Conservation (phyloP, 2,888 invertebrate species). For the Parascotia fuliginaria region DNA sequence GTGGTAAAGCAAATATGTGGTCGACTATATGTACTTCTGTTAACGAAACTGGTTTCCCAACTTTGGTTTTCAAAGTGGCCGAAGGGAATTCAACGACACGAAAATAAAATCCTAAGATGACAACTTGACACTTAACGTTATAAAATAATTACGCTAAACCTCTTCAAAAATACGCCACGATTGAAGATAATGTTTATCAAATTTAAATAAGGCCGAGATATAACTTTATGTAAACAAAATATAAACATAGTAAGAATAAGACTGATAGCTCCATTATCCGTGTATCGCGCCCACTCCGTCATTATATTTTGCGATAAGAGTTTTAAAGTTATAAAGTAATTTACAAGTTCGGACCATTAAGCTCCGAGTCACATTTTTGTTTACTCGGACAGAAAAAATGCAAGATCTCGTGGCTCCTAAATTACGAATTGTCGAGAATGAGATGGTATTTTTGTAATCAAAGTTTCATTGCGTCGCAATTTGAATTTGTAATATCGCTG, state of each 20-base stretch:
- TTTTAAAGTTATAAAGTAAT: constrained; percentile 29
- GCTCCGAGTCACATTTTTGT: constrained; percentile 23
- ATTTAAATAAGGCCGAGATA: neutral
- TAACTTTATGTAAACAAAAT: neutral
- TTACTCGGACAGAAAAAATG: constrained; percentile 21
- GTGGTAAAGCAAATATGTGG: too few relatives aligned
- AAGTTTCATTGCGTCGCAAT: constrained; percentile 60
- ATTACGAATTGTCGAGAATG: constrained; percentile 33
- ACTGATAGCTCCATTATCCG: constrained; percentile 8
- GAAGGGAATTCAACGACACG: too few relatives aligned
- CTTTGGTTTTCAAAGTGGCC: too few relatives aligned
- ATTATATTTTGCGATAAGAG: constrained; percentile 19
- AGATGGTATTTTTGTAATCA: constrained; percentile 53
- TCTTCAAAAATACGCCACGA: neutral
- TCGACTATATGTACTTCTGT: too few relatives aligned
- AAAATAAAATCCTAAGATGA: too few relatives aligned
- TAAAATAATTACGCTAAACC: neutral
- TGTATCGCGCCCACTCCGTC: constrained; percentile 3
- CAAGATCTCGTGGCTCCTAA: constrained; percentile 29
- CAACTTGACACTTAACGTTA: too few relatives aligned
- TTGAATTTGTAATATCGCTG: constrained; percentile 62
- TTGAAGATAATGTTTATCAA: neutral
- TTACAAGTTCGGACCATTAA: constrained; percentile 29
- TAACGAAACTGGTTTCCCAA: too few relatives aligned
- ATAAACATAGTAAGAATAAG: neutral